phyloP scores from a whole-genome alignment of 2,888 invertebrate species.

The Hyposoter didymator region DNA sequence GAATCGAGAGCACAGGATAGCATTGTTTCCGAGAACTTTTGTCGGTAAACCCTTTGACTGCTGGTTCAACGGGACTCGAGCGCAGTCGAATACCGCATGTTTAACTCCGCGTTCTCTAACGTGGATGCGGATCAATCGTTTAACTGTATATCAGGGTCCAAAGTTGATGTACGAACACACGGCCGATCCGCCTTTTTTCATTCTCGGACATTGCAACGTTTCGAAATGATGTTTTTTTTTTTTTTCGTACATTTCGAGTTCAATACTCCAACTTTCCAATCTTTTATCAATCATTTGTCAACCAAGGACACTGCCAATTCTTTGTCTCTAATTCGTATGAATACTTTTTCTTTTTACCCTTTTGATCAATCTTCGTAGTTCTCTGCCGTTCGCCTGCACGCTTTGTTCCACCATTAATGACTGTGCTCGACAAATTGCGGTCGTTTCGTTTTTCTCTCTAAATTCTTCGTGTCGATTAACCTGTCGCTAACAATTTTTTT shows the following conservation, averaged over 20 bases:
- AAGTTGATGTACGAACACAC: not conserved
- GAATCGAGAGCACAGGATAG: slow-evolving; percentile 64
- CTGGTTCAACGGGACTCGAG: slow-evolving; percentile 52
- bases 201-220: not conserved
- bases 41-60: slow-evolving; percentile 70
- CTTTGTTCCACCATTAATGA: slow-evolving; percentile 13
- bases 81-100: slow-evolving; percentile 42
- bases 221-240: slow-evolving; percentile 12
- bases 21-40: slow-evolving; percentile 71
- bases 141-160: not conserved
- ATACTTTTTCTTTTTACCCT: not conserved
- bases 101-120: slow-evolving; percentile 33
- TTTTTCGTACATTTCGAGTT: slow-evolving; percentile 12
- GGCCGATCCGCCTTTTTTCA: not conserved
- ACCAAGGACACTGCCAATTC: slow-evolving; percentile 31
- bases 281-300: slow-evolving; percentile 35
- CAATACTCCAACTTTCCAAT: slow-evolving; percentile 8
- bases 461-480: slow-evolving; percentile 18
- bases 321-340: slow-evolving; percentile 31
- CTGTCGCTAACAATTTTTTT: not conserved
- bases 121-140: not conserved
- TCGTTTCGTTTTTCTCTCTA: slow-evolving; percentile 13
- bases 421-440: not conserved
- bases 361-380: not conserved
- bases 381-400: not conserved